phyloP scores from a whole-genome alignment of 2,888 invertebrate genomes.

The Eueremaeus valkanovi region DNA sequence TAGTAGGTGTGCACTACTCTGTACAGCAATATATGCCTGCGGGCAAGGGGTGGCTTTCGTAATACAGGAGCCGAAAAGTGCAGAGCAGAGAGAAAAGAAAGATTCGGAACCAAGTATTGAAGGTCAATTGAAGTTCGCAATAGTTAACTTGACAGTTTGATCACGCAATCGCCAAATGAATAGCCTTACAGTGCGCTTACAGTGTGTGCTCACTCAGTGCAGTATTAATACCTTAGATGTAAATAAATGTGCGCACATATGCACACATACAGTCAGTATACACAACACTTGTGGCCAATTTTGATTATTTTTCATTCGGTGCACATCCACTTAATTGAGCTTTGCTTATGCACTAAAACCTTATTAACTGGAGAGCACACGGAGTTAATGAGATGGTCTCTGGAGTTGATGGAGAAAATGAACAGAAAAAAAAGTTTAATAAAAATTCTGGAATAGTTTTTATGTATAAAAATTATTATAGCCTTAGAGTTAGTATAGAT shows the following conservation, averaged over 20 bases:
- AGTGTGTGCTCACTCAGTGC: background rate
- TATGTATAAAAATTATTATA: background rate
- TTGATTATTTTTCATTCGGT: constrained; percentile 2
- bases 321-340: constrained; percentile 11
- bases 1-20: constrained; percentile 36
- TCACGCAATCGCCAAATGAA: constrained; percentile 29
- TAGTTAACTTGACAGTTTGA: constrained; percentile 36
- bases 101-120: constrained; percentile 27
- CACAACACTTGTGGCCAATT: constrained; percentile 31
- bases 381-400: constrained; percentile 12
- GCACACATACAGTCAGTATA: background rate
- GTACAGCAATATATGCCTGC: constrained; percentile 1
- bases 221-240: background rate
- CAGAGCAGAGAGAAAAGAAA: background rate
- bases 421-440: too few species aligned
- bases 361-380: background rate
- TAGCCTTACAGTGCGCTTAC: constrained; percentile 2
- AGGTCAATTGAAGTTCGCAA: constrained; percentile 34
- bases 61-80: constrained; percentile 31
- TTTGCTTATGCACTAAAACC: background rate
- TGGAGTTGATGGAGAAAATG: background rate
- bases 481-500: background rate
- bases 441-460: background rate
- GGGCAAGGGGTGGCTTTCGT: constrained; percentile 31
- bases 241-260: background rate